Conservation (phyloP, 2,797 vertebrate species). For the Lepilemur ruficaudatus region DNA sequence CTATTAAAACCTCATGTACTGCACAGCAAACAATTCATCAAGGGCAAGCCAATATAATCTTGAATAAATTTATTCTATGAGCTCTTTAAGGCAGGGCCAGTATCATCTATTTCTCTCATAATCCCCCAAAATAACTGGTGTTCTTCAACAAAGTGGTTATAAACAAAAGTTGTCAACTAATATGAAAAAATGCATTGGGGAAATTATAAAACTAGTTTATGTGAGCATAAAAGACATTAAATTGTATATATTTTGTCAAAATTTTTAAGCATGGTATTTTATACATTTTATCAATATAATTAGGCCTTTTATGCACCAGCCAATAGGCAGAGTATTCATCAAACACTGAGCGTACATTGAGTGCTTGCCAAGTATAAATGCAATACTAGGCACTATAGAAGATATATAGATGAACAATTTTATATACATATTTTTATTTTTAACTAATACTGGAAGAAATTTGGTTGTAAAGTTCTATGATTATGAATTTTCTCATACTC, state of each 20-base stretch:
- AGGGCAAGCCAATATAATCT: not conserved
- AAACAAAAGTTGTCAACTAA: not conserved
- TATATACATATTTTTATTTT: not conserved
- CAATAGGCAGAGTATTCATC: not conserved
- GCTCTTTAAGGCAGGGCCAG: not conserved
- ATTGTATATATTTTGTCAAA: not conserved
- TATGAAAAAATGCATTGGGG: not conserved
- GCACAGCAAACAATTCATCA: not conserved
- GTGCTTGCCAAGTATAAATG: not conserved
- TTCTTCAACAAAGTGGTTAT: not conserved
- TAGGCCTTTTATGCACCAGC: not conserved
- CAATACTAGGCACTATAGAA: not conserved
- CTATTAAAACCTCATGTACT: slow-evolving; percentile 33
- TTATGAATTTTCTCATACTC: not conserved
- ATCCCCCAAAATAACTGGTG: not conserved
- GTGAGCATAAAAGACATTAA: not conserved
- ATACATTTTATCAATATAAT: slow-evolving; percentile 14
- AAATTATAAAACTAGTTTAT: not conserved
- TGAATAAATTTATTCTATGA: slow-evolving; percentile 26
- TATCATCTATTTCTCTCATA: not conserved
- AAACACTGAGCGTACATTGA: not conserved
- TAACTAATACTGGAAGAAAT: not conserved
- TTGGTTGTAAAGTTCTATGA: not conserved
- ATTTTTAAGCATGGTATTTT: not conserved
- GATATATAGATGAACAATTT: not conserved